phyloP scores from a whole-genome alignment of 2,113 vertebrate genomes.

The Cryptomyrus ogoouensis region DNA sequence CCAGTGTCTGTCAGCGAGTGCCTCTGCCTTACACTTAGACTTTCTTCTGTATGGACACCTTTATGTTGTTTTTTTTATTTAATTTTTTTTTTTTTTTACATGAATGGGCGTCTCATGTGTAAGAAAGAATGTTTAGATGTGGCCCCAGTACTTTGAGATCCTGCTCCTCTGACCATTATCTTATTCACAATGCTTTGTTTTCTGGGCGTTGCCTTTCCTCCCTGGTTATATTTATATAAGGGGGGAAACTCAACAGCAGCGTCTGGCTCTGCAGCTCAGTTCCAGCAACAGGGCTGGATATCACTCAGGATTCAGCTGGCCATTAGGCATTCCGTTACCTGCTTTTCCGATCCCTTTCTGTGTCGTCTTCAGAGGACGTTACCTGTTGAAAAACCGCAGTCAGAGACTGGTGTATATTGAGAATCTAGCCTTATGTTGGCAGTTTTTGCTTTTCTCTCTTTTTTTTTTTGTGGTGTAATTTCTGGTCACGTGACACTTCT shows the following conservation, averaged over 20 bases:
- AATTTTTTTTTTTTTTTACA: not conserved
- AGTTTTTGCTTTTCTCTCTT: not conserved
- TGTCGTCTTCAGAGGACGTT: not conserved
- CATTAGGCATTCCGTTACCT: not conserved
- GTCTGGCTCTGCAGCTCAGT: not conserved
- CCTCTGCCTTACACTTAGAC: not conserved
- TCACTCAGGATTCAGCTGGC: slow-evolving; percentile 10
- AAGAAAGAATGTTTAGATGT: not conserved
- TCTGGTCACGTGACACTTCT: not conserved
- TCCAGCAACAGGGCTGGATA: not conserved
- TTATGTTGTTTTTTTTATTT: not conserved
- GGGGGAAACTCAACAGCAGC: not conserved
- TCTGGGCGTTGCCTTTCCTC: slow-evolving; percentile 9
- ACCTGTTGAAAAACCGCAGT: not conserved
- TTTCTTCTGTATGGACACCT: not conserved
- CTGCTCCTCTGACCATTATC: not conserved
- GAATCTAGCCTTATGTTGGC: not conserved
- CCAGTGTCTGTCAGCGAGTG: not conserved
- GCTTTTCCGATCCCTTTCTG: not conserved
- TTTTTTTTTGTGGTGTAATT: not conserved
- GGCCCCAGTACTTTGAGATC: not conserved
- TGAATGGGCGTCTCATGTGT: not conserved
- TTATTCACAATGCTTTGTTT: slow-evolving; percentile 7
- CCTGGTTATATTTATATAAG: not conserved
- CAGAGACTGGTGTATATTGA: not conserved